A percentile compares a stretch with the other conserved stretches of the same genome.
These are phyloP conservation scores for Bombus pascuorum DNA, from an alignment of 1,140 invertebrate genomes.

Conservation along the genomic window DNA sequence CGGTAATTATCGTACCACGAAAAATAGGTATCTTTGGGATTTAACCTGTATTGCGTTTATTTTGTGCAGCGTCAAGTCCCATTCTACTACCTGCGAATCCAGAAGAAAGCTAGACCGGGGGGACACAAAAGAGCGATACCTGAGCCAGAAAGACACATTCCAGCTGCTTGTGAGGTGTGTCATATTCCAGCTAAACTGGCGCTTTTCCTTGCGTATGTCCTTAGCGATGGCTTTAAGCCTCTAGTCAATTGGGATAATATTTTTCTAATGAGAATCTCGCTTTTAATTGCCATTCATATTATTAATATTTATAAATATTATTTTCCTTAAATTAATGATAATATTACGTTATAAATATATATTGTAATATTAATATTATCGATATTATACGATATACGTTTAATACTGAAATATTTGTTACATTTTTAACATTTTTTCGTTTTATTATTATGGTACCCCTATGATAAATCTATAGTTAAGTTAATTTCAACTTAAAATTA, in stretches of 20 bases:
- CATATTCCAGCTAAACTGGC: conserved; percentile 47
- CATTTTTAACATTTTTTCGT: no score
- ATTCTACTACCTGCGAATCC: conserved; percentile 25
- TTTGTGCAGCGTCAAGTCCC: neutral
- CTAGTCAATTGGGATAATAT: neutral
- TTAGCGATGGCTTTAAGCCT: conserved; percentile 35
- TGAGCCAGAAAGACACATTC: conserved; percentile 44
- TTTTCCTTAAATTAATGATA: no score
- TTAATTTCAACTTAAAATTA: neutral
- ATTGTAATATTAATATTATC: no score
- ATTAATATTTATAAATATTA: neutral
- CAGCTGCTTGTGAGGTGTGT: conserved; percentile 47
- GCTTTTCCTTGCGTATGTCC: conserved; percentile 34
- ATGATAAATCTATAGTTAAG: neutral
- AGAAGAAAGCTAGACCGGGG: neutral
- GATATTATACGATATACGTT: no score
- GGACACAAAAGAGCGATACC: conserved; percentile 24
- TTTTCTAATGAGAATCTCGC: neutral
- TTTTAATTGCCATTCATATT: neutral
- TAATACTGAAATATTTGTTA: no score
- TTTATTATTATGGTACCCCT: no score
- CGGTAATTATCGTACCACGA: neutral
- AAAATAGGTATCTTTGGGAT: neutral
- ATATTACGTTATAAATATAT: no score
- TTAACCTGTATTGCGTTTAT: conserved; percentile 7